Conservation (phyloP, 1,140 invertebrate species). For the Leptonema lineaticorne region DNA sequence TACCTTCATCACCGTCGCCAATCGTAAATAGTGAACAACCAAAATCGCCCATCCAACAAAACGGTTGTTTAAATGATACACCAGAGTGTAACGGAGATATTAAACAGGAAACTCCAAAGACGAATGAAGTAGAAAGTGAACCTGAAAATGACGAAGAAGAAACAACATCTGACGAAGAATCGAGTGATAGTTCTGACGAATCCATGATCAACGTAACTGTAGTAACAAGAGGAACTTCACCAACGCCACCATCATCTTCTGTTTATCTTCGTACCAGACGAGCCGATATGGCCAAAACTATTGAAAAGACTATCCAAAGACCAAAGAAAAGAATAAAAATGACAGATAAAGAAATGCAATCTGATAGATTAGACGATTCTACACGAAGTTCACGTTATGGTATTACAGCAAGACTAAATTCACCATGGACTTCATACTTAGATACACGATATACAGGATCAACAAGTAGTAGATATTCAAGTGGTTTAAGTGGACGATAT, state of each 20-base stretch:
- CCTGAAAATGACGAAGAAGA: slow-evolving; percentile 36
- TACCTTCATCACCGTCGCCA: slow-evolving; percentile 2
- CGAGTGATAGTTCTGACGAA: slow-evolving; percentile 43
- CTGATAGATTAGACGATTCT: slow-evolving; percentile 65
- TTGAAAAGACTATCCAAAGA: slow-evolving; percentile 66
- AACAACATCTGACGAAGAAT: slow-evolving; percentile 36
- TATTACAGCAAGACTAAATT: slow-evolving; percentile 57
- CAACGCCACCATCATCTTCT: slow-evolving; percentile 67
- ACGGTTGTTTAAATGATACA: slow-evolving; percentile 8
- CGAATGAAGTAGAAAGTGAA: slow-evolving; percentile 37
- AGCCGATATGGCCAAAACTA: slow-evolving; percentile 68
- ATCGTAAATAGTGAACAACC: background rate
- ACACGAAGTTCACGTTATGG: slow-evolving; percentile 63
- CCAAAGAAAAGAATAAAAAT: slow-evolving; percentile 57
- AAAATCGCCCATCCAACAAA: background rate
- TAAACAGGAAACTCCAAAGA: slow-evolving; percentile 37
- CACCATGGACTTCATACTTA: slow-evolving; percentile 65
- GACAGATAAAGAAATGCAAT: slow-evolving; percentile 67
- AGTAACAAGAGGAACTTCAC: slow-evolving; percentile 73
- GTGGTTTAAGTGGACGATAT: slow-evolving; percentile 39
- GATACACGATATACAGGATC: slow-evolving; percentile 54
- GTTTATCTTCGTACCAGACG: slow-evolving; percentile 65
- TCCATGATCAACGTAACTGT: slow-evolving; percentile 60
- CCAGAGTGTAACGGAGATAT: background rate
- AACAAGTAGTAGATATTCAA: slow-evolving; percentile 53